Evolutionary conservation across 30 jellyfish, hydroid and myxozoan species (phyloP), one percentile per base, ranked within the genome.

Genomic region (Aurelia sp.): DNA sequence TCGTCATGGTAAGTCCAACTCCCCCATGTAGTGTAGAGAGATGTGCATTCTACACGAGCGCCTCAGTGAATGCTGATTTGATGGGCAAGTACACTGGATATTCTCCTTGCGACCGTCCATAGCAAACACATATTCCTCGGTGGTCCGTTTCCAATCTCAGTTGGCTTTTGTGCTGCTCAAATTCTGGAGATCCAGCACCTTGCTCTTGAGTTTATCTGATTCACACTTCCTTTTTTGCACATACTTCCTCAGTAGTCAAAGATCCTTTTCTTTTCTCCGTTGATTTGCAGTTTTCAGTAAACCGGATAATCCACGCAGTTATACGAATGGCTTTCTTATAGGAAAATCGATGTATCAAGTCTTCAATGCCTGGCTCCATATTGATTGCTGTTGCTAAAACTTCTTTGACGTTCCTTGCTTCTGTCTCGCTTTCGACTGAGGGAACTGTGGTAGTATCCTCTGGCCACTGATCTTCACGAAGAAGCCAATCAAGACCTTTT

Each of bases 401-500:
- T 21, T 73, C 74, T 47, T 73, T 73, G 5, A 73, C 23, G 3
- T 33, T 15, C 76, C n/a, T n/a, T n/a, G n/a, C n/a, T n/a, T n/a
- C n/a, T n/a, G n/a, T n/a, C n/a, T n/a, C n/a, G n/a, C n/a, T 15
- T 21, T 9, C 52, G 4, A 13, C 3, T 2, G 73, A 1, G 7
- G 85, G 9, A 2, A 4, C 19, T 10, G 44, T 16, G 2, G 4
- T 17, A 10, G 48, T 73, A 50, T 17, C 31, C 12, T 17, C 10
- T 2, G 73, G 71, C 85, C 85, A 73, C 74, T 15, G 9, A 3
- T 73, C 47, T 17, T 4, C 3, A 18, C 6, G 3, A 1, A 3
- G 8, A 11, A 73, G 72, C 85, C 85, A 73, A 4, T n/a, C 6
- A 20, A 76, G 85, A 13, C 85, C 85, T 20, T 23, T 73, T 50